Percentiles rank a stretch among this genome's conserved stretches.
Conservation (phyloP, 2,888 invertebrate genomes). For the Limenitis camilla region DNA sequence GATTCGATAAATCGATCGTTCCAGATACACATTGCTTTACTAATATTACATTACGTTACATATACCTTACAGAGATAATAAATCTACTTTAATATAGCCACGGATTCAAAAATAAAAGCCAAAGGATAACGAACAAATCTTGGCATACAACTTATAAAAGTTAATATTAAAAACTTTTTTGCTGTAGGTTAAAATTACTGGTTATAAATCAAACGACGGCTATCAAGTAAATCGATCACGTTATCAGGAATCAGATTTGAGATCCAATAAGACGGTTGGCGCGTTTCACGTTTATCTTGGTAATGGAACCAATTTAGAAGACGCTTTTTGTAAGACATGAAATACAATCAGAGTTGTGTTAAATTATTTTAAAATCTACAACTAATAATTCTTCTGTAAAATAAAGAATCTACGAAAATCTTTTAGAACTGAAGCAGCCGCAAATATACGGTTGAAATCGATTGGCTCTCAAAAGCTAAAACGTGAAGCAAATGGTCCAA, state of each 20-base stretch:
- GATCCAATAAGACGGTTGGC: slow-evolving; percentile 44
- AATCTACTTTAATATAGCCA: no score
- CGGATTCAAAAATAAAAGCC: background rate
- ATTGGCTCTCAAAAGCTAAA: background rate
- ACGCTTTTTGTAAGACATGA: background rate
- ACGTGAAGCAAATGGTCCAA: slow-evolving; percentile 6
- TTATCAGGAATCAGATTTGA: slow-evolving; percentile 42
- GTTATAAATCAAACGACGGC: slow-evolving; percentile 19
- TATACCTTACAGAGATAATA: no score
- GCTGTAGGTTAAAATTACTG: slow-evolving; percentile 8
- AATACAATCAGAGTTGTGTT: background rate
- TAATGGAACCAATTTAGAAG: slow-evolving; percentile 38
- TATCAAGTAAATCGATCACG: slow-evolving; percentile 35
- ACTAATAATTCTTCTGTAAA: no score
- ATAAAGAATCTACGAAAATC: no score
- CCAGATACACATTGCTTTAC: background rate
- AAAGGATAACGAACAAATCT: background rate
- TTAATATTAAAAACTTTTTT: no score
- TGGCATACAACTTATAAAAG: no score
- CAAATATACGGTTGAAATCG: no score
- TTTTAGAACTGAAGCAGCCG: no score
- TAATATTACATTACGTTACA: no score
- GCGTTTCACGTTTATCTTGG: slow-evolving; percentile 39
- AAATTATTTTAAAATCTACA: background rate
- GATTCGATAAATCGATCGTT: no score